Percentiles rank a stretch among this genome's conserved stretches.
phyloP scores from a whole-genome alignment of 2,113 vertebrate genomes.

The Lagopus leucura region DNA sequence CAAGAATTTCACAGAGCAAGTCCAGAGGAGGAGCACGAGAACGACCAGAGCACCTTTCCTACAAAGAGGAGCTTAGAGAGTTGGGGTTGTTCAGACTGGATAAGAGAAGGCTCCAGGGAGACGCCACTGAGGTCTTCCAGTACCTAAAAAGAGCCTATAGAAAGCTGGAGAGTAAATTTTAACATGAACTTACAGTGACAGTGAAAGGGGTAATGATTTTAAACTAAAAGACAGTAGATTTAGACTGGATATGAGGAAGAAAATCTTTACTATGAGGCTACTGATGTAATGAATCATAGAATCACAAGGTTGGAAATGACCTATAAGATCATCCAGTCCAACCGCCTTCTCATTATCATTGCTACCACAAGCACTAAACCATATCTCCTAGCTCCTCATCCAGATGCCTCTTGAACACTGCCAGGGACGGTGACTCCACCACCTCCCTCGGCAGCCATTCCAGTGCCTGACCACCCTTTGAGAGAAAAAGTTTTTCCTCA shows the following conservation, averaged over 20 bases:
- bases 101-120: not conserved
- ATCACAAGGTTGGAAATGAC: too few relatives aligned
- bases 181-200: not conserved
- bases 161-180: not conserved
- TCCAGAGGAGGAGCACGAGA: not conserved
- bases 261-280: not conserved
- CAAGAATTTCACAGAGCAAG: not conserved
- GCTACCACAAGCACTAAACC: too few relatives aligned
- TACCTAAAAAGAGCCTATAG: not conserved
- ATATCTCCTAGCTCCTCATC: too few relatives aligned
- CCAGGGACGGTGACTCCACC: too few relatives aligned
- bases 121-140: not conserved
- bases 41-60: not conserved
- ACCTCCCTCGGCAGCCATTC: too few relatives aligned
- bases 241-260: not conserved
- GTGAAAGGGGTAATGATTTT: not conserved
- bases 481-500: too few relatives aligned
- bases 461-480: too few relatives aligned
- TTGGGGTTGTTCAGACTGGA: not conserved
- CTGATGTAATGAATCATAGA: not conserved
- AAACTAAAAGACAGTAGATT: not conserved
- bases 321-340: too few relatives aligned
- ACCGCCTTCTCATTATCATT: too few relatives aligned
- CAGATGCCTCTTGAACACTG: too few relatives aligned
- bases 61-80: not conserved